Percentiles rank a stretch among this genome's conserved stretches.
These are phyloP conservation scores for Acanthacorydalis orientalis DNA, from an alignment of 2,888 invertebrate species.

Conservation along the genomic window DNA sequence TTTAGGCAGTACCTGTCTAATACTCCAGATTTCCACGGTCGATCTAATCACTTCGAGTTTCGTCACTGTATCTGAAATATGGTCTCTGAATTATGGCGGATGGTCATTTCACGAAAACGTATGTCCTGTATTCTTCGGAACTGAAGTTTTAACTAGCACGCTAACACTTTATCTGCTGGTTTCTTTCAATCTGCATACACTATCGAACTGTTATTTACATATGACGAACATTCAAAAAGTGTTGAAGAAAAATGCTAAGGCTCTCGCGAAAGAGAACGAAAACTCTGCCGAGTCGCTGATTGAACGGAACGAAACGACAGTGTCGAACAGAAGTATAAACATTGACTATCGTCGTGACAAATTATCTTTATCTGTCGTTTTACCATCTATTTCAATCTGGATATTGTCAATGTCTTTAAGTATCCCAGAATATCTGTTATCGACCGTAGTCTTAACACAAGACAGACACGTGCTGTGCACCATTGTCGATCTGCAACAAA, in stretches of 20 bases:
- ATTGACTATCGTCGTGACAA: constrained; percentile 33
- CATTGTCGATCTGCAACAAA: constrained; percentile 32
- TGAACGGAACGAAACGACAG: constrained; percentile 21
- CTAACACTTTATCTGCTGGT: constrained; percentile 37
- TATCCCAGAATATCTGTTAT: constrained; percentile 38
- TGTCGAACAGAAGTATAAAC: constrained; percentile 32
- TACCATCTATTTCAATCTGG: constrained; percentile 40
- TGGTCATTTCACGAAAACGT: constrained; percentile 33
- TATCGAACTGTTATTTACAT: constrained; percentile 35
- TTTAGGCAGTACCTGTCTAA: constrained; percentile 17
- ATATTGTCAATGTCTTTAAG: constrained; percentile 37
- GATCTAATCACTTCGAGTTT: constrained; percentile 30
- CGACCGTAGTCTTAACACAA: constrained; percentile 28
- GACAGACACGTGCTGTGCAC: constrained; percentile 29
- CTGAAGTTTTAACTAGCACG: constrained; percentile 35
- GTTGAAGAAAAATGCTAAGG: constrained; percentile 19
- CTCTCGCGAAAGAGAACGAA: constrained; percentile 16
- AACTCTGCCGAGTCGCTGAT: constrained; percentile 20
- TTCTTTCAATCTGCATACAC: constrained; percentile 37
- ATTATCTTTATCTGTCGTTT: constrained; percentile 29
- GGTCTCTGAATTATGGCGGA: constrained; percentile 30
- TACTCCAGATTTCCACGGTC: constrained; percentile 34
- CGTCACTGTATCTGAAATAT: constrained; percentile 32
- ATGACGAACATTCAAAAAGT: constrained; percentile 23
- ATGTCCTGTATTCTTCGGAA: constrained; percentile 36